phyloP scores from a whole-genome alignment of 2,888 invertebrate genomes.

The Phrixothrix hirtus region DNA sequence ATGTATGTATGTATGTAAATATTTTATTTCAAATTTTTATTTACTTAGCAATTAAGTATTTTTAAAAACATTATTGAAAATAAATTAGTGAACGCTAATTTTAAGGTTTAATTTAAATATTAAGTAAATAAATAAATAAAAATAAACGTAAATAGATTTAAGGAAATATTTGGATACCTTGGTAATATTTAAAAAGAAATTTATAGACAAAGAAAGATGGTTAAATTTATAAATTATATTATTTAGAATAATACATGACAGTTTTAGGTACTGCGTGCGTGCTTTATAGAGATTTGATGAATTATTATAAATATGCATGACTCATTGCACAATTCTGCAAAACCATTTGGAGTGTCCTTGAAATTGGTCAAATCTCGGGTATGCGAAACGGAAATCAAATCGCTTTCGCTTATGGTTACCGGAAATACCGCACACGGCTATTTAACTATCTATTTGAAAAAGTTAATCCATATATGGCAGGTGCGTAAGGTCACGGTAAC shows the following conservation, averaged over 20 bases:
- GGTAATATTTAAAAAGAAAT: conserved; percentile 1
- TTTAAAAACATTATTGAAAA: too few species aligned
- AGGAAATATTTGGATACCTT: conserved; percentile 1
- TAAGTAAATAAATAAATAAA: too few species aligned
- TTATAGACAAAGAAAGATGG: conserved; percentile 2
- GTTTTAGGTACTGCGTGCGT: conserved; percentile 4
- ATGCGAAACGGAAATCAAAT: conserved; percentile 34
- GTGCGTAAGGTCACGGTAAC: conserved; percentile 28
- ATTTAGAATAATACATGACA: too few species aligned
- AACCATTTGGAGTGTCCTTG: conserved; percentile 27
- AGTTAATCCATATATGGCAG: conserved; percentile 26
- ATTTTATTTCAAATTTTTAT: too few species aligned
- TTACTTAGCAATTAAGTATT: too few species aligned
- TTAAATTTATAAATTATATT: conserved; percentile 6
- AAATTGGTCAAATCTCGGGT: conserved; percentile 26
- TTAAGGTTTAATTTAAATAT: too few species aligned
- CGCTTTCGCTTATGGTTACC: conserved; percentile 25
- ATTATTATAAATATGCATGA: conserved; percentile 24
- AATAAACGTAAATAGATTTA: too few species aligned
- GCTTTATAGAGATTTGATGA: conserved; percentile 11
- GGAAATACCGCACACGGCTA: conserved; percentile 32
- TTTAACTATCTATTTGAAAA: conserved; percentile 23
- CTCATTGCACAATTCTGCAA: conserved; percentile 19
- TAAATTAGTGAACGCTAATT: too few species aligned
- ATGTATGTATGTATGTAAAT: too few species aligned